These are phyloP conservation scores for Anser cygnoides DNA, from an alignment of 2,113 vertebrate species.

Conservation along the genomic window DNA sequence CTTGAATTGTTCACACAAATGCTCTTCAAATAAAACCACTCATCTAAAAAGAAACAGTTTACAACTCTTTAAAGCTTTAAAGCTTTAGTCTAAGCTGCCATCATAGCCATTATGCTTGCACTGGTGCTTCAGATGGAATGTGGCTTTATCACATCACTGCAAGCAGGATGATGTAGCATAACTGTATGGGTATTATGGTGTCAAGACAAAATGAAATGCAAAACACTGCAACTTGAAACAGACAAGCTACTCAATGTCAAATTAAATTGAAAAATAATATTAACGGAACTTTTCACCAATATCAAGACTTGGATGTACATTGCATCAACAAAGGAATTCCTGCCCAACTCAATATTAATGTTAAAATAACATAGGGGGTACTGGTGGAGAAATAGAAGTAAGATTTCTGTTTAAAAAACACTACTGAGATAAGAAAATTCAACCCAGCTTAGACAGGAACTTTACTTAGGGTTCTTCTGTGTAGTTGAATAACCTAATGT, in stretches of 20 bases:
- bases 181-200: constrained; percentile 45
- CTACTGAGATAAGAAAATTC: neutral
- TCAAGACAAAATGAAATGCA: constrained; percentile 64
- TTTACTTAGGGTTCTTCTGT: neutral
- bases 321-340: neutral
- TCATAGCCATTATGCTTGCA: constrained; percentile 37
- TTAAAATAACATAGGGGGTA: neutral
- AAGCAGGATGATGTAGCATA: constrained; percentile 63
- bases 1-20: neutral
- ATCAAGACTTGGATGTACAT: neutral
- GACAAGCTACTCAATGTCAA: constrained; percentile 47
- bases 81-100: constrained; percentile 19
- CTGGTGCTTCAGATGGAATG: constrained; percentile 62
- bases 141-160: constrained; percentile 60
- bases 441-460: neutral
- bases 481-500: neutral
- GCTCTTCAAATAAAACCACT: constrained; percentile 30
- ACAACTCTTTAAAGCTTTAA: neutral
- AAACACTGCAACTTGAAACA: constrained; percentile 58
- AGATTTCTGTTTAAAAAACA: neutral
- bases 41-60: neutral
- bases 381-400: neutral
- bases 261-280: constrained; percentile 25
- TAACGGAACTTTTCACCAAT: neutral
- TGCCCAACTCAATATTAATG: neutral